Evolutionary conservation across 2,113 vertebrate genomes (phyloP), one percentile per base, ranked within the genome.

Genomic region (Megaleporinus macrocephalus): DNA sequence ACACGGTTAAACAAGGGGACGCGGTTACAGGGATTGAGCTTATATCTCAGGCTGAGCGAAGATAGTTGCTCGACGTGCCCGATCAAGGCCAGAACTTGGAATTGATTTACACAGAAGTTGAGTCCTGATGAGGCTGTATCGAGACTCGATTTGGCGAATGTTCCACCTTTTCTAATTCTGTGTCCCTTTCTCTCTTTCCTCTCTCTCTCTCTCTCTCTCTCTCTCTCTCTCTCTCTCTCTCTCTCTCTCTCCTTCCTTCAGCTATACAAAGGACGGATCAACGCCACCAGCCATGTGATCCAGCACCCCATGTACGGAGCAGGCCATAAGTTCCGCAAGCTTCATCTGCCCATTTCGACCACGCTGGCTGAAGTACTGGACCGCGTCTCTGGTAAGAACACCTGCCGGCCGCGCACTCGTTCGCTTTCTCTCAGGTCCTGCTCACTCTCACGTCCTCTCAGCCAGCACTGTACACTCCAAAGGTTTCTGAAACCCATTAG

Each of bases 301-400:
- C 98, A 99, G 86, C 98, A 99, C 91, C 98, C 98, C 76, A 98
- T 98, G 97, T 99, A 98, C 11, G 98, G 98, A 88, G 97, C 98
- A 29, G 98, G 98, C n/a, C 98, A 99, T 93, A 99, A 98, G 82
- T 99, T 97, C 86, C 97, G 98, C 69, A 99, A 97, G 80, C 97
- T 99, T 84, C 96, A 98, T 71, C 94, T 99, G 79, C 97, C 98
- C 72, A 98, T 99, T 85, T 99, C 98, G 84, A 99, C 98, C 87
- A 98, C 97, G 0, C 90, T 99, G 71, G 97, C 97, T 36, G 98
- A 99, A 82, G 97, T 99, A 87, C 95, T 99, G 88, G 98, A 99
- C 90, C 95, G 97, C 3, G 98, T 99, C 12, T 99, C 98, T 85
- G 98, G 98, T 95, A 94, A 87, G 95, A 93, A 51, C 15, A 24